Evolutionary conservation across 1,140 invertebrate genomes (phyloP), one percentile per base, ranked within the genome.

Genomic region (Nephila pilipes): DNA sequence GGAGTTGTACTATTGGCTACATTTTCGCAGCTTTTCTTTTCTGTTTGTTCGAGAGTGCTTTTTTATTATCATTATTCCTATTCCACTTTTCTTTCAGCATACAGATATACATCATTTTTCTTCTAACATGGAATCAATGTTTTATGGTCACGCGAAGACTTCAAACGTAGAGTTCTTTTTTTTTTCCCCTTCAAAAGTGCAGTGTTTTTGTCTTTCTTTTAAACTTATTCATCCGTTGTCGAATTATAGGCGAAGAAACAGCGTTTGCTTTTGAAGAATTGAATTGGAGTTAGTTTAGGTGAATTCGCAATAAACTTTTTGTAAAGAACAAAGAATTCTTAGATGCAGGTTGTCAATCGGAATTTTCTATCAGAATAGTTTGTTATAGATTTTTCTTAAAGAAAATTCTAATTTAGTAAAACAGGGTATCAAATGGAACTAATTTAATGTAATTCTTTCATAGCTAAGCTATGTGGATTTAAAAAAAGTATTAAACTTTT

Each of bases 71-170:
- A 85, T 57, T 85, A 57, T 55, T 57, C 16, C 29, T 54, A 54
- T 85, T n/a, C 57, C 57, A 85, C 18, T 10, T 57, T 57, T 22
- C 46, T 57, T 85, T 85, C 83, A 85, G 55, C 83, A 29, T 22
- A 55, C 83, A 36, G 12, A 55, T 85, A 29, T 85, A 18, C 83
- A 29, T 36, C 83, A 57, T 57, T 85, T 85, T 85, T 85, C 83
- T 58, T 57, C 57, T 14, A 54, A 29, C 25, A 8, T 55, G 22
- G 25, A 57, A 57, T 85, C 83, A 85, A 85, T 85, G 46, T 58
- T 85, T 29, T n/a, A 57, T 55, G 46, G 57, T 57, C 83, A 57
- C 46, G 83, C 83, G 14, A 57, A 85, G 29, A 29, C 20, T 29
- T 85, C 60, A 46, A 46, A 46, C 38, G 38, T 46, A 8, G 5